Evolutionary conservation across 2,888 invertebrate species (phyloP), one percentile per base, ranked within the genome.

Genomic region (Philaethria dido): DNA sequence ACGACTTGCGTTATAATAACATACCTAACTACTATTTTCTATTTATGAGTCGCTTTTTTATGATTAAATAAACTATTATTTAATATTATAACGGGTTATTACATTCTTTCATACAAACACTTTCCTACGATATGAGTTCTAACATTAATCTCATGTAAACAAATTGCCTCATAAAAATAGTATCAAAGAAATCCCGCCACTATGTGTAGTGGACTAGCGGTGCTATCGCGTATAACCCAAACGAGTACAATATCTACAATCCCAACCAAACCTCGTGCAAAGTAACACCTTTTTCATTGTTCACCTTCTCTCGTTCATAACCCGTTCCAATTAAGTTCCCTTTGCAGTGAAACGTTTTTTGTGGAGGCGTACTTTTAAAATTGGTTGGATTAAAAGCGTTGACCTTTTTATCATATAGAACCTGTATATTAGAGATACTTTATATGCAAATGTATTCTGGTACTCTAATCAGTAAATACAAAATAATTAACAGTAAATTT

Each of bases 381-480:
- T 79, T 71, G 18, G 72, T 66, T 64, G 80, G 77, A 62, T 84
- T 74, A 80, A 77, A 82, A 78, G 77, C 88, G 72, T 86, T 87
- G 85, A 86, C 85, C 86, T 81, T 78, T 74, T 64, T 69, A 57
- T 57, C 57, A 42, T 16, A 42, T n/a, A 57, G 22, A 57, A 57
- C 57, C 42, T 42, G 57, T 57, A 42, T 57, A 42, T 39, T 42
- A 57, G 57, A 57, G 16, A 57, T 22, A 57, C 42, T 42, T 25
- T 16, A 42, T 22, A 59, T 33, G 52, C 44, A 44, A 42, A 62
- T 52, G 44, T 44, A 36, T 54, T 39, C 25, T 20, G 8, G 14
- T 61, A 48, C 47, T 48, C 20, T 48, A 36, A 61, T 48, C 36
- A 48, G 33, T 61, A 47, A 11, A 45, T 18, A 45, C 18, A 29